Base-by-base conservation (phyloP, 1,140 invertebrate genomes). In the Mya arenaria region DNA sequence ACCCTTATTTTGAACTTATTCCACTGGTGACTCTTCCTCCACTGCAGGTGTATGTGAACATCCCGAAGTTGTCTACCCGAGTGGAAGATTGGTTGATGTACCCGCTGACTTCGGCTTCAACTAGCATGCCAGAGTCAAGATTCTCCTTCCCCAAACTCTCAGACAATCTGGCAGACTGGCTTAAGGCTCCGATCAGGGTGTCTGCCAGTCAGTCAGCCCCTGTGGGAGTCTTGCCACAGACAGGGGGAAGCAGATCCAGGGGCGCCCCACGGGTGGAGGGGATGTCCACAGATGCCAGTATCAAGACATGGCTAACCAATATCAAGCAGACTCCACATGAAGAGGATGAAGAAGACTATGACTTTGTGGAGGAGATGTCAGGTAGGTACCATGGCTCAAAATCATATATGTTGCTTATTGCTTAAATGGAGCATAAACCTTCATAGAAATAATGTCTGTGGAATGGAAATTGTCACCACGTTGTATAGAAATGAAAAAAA, bases 281-380 rank as follows among this genome's bases (percentile, higher is more conserved):
- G 37, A 73, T 82, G 34, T 82, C 79, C 15, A 48, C 79, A n/a
- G 79, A 82, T 65, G 79, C 71, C 34, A 82, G 79, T 34, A 74
- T 82, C 56, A 65, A 72, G 25, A 82, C 68, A 13, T 82, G 79
- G 79, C 68, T 82, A 10, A 68, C 72, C 68, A 82, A 82, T 36
- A 82, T 82, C 36, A 82, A 82, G 28, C 79, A 73, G 48, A 65
- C 32, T 32, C 79, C 79, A 10, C 63, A 56, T 41, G 79, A 82
- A 58, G 79, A 82, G 34, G 69, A 82, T 10, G 79, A 82, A 30
- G 79, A 82, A 1, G 79, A 82, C 8, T 82, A 73, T 30, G 79
- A 82, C 34, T 73, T 82, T 73, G 62, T 82, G 17, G 79, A 82
- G 15, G 79, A 82, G 30, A 65, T 73, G 39, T 73, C 79, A 74